Percentiles rank a stretch among this genome's conserved stretches.
Evolutionary conservation across 2,888 invertebrate genomes (phyloP).

Genomic region (Calliphora vomitoria): DNA sequence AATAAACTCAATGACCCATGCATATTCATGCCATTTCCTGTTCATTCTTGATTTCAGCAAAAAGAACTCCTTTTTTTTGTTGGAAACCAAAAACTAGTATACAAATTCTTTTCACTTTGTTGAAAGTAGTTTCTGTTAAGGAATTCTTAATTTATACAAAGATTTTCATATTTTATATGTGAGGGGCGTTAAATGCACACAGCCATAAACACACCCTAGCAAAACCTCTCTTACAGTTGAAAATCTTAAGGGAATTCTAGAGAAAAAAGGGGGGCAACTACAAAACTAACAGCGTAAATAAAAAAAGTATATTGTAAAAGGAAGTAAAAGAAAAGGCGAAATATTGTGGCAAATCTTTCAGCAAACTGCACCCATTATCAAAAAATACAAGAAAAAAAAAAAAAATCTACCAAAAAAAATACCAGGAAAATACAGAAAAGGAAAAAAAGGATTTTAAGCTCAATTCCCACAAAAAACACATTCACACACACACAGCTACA

Average conservation of each 20-base stretch:
- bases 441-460: slow-evolving; percentile 37
- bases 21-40: not conserved
- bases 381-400: slow-evolving; percentile 23
- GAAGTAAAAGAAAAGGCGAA: slow-evolving; percentile 5
- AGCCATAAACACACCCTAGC: not conserved
- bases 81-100: not conserved
- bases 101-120: not conserved
- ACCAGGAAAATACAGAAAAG: slow-evolving; percentile 25
- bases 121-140: slow-evolving; percentile 5
- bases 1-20: not conserved
- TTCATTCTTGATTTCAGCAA: not conserved
- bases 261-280: not conserved
- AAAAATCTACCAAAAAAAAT: slow-evolving; percentile 7
- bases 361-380: slow-evolving; percentile 49
- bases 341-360: not conserved
- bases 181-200: not conserved
- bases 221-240: not conserved
- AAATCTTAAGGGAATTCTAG: slow-evolving; percentile 9
- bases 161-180: slow-evolving; percentile 45
- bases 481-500: not conserved
- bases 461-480: not conserved
- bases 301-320: slow-evolving; percentile 6
- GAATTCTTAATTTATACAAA: slow-evolving; percentile 54
- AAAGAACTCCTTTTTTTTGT: not conserved
- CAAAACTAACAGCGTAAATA: slow-evolving; percentile 31